Evolutionary conservation across 2,797 vertebrate species (phyloP).

Genomic region (Coracias cyanogaster): DNA sequence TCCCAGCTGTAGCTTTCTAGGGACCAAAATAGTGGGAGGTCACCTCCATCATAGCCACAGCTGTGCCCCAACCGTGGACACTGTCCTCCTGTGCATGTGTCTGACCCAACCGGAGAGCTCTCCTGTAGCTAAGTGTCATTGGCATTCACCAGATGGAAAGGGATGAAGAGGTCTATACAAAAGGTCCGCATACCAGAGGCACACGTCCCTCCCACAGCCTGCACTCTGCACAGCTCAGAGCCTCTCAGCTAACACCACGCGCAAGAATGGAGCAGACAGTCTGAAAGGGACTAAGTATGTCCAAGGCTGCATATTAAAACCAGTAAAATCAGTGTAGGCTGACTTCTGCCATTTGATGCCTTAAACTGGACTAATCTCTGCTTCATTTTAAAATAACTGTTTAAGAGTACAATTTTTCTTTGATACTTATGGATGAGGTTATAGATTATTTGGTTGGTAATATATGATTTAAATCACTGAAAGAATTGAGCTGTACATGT

Average conservation of each 20-base stretch:
- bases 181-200: background rate
- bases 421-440: background rate
- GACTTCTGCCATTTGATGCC: background rate
- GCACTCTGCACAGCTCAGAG: background rate
- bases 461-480: background rate
- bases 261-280: accelerated
- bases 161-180: background rate
- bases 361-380: background rate
- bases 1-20: background rate
- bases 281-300: background rate
- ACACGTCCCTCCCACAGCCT: accelerated
- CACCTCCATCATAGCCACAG: background rate
- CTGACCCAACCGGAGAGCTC: background rate
- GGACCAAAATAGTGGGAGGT: background rate
- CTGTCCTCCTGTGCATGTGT: accelerated
- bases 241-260: background rate
- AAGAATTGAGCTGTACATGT: background rate
- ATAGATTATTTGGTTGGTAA: background rate
- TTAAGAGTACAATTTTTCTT: background rate
- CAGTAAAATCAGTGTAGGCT: background rate
- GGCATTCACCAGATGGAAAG: accelerated
- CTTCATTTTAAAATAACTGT: background rate
- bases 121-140: accelerated
- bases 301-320: background rate
- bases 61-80: accelerated